These are phyloP conservation scores for Macrocentrus cingulum DNA, from an alignment of 1,140 invertebrate genomes.

Conservation along the genomic window DNA sequence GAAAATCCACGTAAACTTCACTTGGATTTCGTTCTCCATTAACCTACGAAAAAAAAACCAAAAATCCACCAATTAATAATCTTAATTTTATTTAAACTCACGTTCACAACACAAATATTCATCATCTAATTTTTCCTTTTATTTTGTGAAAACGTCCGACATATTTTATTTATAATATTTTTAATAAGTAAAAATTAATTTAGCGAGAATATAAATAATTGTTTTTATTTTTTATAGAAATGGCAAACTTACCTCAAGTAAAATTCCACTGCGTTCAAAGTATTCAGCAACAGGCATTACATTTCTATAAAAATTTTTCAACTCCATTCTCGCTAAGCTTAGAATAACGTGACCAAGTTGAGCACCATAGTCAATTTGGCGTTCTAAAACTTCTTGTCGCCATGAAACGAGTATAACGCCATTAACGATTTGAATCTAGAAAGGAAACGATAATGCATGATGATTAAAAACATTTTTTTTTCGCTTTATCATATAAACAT, in stretches of 20 bases:
- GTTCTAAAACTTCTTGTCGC: slow-evolving; percentile 79
- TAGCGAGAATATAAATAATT: too few relatives aligned
- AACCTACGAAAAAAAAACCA: slow-evolving; percentile 59
- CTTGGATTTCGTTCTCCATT: slow-evolving; percentile 81
- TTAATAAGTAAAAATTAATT: too few relatives aligned
- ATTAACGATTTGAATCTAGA: slow-evolving; percentile 82
- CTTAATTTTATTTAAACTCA: too few relatives aligned
- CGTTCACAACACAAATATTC: too few relatives aligned
- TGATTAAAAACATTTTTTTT: neutral
- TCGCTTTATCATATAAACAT: too few relatives aligned
- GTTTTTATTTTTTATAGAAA: too few relatives aligned
- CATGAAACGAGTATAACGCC: slow-evolving; percentile 83
- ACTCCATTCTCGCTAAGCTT: slow-evolving; percentile 81
- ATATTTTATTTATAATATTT: too few relatives aligned
- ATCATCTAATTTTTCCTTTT: too few relatives aligned
- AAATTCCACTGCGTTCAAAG: slow-evolving; percentile 82
- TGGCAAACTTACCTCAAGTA: slow-evolving; percentile 74
- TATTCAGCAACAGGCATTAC: slow-evolving; percentile 88
- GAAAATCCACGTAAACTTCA: slow-evolving; percentile 81
- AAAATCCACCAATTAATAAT: too few relatives aligned
- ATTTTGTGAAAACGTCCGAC: too few relatives aligned
- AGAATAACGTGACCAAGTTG: slow-evolving; percentile 85
- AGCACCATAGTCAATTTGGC: slow-evolving; percentile 87
- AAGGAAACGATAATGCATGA: slow-evolving; percentile 25
- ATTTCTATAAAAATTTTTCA: slow-evolving; percentile 84